Evolutionary conservation across 2,888 invertebrate genomes (phyloP), one percentile per base, ranked within the genome.

Genomic region (Pseudococcus viburni): DNA sequence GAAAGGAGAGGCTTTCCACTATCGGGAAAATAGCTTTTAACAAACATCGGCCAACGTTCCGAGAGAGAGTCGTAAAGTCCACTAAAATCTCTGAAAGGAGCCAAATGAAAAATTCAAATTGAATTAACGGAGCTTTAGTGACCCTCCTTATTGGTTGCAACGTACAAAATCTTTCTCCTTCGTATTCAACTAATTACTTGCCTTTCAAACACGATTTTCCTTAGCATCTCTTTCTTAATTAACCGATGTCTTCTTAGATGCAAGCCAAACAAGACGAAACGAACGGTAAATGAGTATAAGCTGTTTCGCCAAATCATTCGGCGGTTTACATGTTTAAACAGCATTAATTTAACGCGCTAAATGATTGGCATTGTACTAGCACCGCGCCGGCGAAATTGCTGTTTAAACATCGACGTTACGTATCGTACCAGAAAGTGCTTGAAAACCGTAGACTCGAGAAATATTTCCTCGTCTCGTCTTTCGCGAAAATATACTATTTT

Each of bases 51-150:
- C 55, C 42, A 64, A 85, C 59, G 64, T 59, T 42, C 59, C 59
- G 85, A 84, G 51, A 85, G 85, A 85, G 85, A 85, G 85, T 84
- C 84, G 84, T 85, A 55, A 55, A 59, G 42, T 42, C 85, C 59
- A 55, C 55, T 42, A 85, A 59, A 85, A 85, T 85, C 59, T 59
- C 51, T 85, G 85, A 85, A 85, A 85, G 85, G 85, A 85, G 85
- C 85, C 85, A 85, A 85, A 85, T 85, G 85, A 85, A 85, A 85
- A 85, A 85, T 85, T 85, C 85, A 85, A 85, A 85, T 85, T 85
- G 85, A 85, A 85, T 85, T 85, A 85, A 59, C 85, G 85, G 64
- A 85, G 59, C 85, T 85, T 64, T 85, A 85, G 84, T 55, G 84
- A 84, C 80, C 80, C 80, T 83, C 33, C 80, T 83, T 83, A 83